These are phyloP conservation scores for Hermaeophaga mercurialis DNA, from an alignment of 2,888 invertebrate species.

Conservation along the genomic window DNA sequence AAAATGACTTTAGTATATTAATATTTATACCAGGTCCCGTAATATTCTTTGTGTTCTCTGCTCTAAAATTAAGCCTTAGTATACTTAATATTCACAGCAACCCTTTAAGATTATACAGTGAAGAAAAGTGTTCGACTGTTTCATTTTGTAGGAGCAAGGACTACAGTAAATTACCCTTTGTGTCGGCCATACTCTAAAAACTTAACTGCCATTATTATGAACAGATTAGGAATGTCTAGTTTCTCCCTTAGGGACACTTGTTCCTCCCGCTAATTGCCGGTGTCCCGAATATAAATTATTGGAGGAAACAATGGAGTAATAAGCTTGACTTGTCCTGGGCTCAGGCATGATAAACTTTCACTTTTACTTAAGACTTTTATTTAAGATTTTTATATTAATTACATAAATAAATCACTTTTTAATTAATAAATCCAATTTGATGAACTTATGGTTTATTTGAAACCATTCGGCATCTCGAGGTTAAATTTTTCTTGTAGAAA, in stretches of 20 bases:
- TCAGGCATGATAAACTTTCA: neutral
- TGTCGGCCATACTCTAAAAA: constrained; percentile 1
- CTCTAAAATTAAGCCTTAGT: no score
- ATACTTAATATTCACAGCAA: constrained; percentile 5
- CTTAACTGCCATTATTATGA: constrained; percentile 5
- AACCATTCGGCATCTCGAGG: no score
- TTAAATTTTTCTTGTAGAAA: no score
- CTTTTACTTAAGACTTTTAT: no score
- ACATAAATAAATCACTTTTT: no score
- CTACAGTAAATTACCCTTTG: constrained; percentile 4
- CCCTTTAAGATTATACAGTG: neutral
- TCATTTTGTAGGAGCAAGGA: neutral
- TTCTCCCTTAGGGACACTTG: neutral
- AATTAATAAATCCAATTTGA: no score
- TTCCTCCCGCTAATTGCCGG: neutral
- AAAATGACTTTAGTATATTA: no score
- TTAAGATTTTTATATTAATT: no score
- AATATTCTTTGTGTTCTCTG: no score
- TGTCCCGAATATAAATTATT: constrained; percentile 1
- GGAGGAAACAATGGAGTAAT: constrained; percentile 2
- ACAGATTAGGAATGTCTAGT: neutral
- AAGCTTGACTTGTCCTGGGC: constrained; percentile 1
- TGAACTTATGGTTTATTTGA: no score
- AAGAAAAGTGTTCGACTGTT: constrained; percentile 4
- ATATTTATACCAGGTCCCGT: no score